Evolutionary conservation across 1,140 invertebrate species (phyloP).

Genomic region (Drosophila pruinosa): DNA sequence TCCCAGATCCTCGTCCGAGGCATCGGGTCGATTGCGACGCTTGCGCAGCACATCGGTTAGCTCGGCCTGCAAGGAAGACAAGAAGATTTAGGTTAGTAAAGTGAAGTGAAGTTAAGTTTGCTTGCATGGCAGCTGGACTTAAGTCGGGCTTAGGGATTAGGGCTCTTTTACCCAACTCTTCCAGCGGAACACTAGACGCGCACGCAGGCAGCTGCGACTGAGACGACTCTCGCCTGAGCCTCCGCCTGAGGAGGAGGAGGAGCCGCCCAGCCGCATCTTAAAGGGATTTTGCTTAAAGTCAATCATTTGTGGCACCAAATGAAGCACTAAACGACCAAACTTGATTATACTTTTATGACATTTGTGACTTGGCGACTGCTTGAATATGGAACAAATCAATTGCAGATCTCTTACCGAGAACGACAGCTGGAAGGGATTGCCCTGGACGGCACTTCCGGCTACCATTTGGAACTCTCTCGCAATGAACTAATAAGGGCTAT

Average conservation of each 20-base stretch:
- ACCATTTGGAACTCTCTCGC: slow-evolving; percentile 49
- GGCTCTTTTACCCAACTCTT: slow-evolving; percentile 80
- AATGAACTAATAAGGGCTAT: slow-evolving; percentile 53
- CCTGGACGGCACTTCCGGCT: slow-evolving; percentile 58
- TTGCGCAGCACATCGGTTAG: slow-evolving; percentile 82
- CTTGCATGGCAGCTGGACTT: too few relatives aligned
- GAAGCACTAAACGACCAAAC: slow-evolving; percentile 3
- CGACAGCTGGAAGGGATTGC: slow-evolving; percentile 68
- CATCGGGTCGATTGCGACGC: slow-evolving; percentile 77
- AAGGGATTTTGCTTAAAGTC: slow-evolving; percentile 82
- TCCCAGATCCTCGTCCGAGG: slow-evolving; percentile 81
- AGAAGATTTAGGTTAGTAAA: neutral
- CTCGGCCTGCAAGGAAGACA: slow-evolving; percentile 61
- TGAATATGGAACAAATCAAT: neutral
- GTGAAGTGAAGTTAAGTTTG: too few relatives aligned
- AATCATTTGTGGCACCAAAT: slow-evolving; percentile 69
- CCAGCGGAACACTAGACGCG: slow-evolving; percentile 79
- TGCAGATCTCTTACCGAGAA: slow-evolving; percentile 66
- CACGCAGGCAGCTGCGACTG: slow-evolving; percentile 71
- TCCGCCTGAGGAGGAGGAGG: slow-evolving; percentile 27
- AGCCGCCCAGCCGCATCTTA: slow-evolving; percentile 72
- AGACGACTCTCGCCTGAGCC: slow-evolving; percentile 72
- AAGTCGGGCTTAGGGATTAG: neutral
- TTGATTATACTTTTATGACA: too few relatives aligned
- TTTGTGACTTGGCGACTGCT: slow-evolving; percentile 4